These are phyloP conservation scores for Python bivittatus DNA, from an alignment of 2,113 vertebrate genomes.

Conservation along the genomic window DNA sequence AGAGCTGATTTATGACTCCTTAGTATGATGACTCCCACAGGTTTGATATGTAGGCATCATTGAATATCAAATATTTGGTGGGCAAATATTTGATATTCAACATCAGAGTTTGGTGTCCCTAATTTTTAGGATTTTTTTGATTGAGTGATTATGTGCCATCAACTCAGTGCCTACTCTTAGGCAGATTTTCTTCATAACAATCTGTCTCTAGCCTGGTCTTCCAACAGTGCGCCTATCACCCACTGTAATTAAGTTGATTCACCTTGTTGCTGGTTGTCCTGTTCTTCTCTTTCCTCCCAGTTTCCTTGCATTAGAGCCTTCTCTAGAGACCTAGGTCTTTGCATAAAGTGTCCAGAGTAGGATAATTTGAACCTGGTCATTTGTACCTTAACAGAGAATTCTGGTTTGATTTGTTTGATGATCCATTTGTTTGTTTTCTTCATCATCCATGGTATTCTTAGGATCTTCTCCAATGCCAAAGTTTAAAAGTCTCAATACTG, in stretches of 20 bases:
- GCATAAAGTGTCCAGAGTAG: too few relatives aligned
- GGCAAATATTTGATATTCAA: not conserved
- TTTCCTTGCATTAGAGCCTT: not conserved
- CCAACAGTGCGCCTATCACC: not conserved
- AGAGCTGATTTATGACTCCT: not conserved
- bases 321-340: not conserved
- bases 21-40: not conserved
- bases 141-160: not conserved
- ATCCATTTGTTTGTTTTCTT: not conserved
- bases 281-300: not conserved
- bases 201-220: not conserved
- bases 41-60: not conserved
- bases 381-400: not conserved
- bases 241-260: not conserved
- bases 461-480: not conserved
- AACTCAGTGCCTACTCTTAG: not conserved
- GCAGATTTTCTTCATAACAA: not conserved
- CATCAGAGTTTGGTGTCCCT: not conserved
- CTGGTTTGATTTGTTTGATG: not conserved
- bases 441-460: too few relatives aligned
- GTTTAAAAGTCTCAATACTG: not conserved
- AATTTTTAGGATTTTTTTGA: not conserved
- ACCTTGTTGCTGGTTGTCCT: not conserved
- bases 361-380: not conserved
- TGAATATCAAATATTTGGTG: too few relatives aligned